A percentile compares a stretch with the other conserved stretches of the same genome.
Conservation (phyloP, 2,113 vertebrate species). For the Abramis brama region DNA sequence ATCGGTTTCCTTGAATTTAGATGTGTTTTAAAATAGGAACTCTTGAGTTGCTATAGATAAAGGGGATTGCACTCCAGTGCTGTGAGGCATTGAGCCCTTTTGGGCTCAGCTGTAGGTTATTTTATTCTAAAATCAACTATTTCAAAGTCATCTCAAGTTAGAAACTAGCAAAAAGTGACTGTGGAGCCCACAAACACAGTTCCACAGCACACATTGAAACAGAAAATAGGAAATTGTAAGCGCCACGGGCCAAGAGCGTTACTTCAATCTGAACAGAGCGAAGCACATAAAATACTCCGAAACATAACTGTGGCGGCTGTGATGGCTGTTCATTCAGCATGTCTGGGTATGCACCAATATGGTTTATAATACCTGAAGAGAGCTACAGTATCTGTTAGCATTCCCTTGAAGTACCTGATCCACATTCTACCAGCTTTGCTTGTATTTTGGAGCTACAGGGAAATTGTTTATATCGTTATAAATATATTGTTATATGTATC, state of each 20-base stretch:
- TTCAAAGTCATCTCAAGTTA: slow-evolving; percentile 47
- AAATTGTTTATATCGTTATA: too few relatives aligned
- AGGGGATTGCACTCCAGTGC: slow-evolving; percentile 2
- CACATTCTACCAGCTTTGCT: neutral
- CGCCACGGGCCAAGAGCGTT: neutral
- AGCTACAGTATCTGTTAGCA: neutral
- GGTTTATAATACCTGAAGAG: slow-evolving; percentile 4
- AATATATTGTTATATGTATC: too few relatives aligned
- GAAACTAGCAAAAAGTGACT: slow-evolving; percentile 29
- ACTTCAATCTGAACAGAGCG: neutral
- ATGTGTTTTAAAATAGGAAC: slow-evolving; percentile 38
- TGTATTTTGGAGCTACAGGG: too few relatives aligned
- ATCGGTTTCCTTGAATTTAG: slow-evolving; percentile 39
- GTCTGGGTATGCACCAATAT: neutral
- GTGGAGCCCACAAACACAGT: neutral
- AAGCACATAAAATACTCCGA: neutral
- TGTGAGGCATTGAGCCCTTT: neutral
- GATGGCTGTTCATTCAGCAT: neutral
- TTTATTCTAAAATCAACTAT: slow-evolving; percentile 31
- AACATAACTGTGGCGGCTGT: neutral
- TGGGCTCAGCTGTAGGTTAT: slow-evolving; percentile 40
- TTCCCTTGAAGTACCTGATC: neutral
- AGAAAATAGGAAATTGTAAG: slow-evolving; percentile 7
- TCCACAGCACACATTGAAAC: neutral
- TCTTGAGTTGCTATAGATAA: slow-evolving; percentile 28